phyloP scores from a whole-genome alignment of 92 coral and sea anemone species.

The Heteractis magnifica region DNA sequence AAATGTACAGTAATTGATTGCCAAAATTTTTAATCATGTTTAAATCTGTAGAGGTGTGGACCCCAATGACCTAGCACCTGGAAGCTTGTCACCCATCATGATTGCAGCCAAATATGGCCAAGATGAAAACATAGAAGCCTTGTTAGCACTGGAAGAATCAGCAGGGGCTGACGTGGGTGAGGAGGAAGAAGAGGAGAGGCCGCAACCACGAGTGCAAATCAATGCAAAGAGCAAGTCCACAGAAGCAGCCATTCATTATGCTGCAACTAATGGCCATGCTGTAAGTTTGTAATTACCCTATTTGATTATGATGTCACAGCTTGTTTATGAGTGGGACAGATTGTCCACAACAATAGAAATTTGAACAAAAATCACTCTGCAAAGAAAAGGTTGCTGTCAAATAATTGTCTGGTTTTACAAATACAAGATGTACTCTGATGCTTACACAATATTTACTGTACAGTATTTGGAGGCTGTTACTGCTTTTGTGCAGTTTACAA shows the following conservation, averaged over 20 bases:
- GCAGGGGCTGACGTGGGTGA: constrained; percentile 18
- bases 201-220: constrained; percentile 29
- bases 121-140: constrained; percentile 48
- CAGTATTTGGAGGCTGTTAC: too few relatives aligned
- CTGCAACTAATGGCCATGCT: constrained; percentile 55
- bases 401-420: too few relatives aligned
- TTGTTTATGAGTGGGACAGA: too few relatives aligned
- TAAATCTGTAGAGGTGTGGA: constrained; percentile 53
- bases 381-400: too few relatives aligned
- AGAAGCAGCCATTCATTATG: constrained; percentile 63
- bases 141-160: constrained; percentile 33
- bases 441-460: too few relatives aligned
- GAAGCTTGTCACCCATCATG: constrained; percentile 67
- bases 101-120: constrained; percentile 70
- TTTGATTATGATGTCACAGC: neutral
- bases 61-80: constrained; percentile 62
- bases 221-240: constrained; percentile 53
- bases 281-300: constrained; percentile 27
- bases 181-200: constrained; percentile 29
- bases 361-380: too few relatives aligned
- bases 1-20: neutral
- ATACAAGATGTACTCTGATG: too few relatives aligned
- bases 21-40: too few relatives aligned
- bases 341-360: too few relatives aligned
- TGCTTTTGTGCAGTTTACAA: too few relatives aligned